Base-by-base conservation (phyloP, 2,888 invertebrate genomes). In the Phalangium opilio region DNA sequence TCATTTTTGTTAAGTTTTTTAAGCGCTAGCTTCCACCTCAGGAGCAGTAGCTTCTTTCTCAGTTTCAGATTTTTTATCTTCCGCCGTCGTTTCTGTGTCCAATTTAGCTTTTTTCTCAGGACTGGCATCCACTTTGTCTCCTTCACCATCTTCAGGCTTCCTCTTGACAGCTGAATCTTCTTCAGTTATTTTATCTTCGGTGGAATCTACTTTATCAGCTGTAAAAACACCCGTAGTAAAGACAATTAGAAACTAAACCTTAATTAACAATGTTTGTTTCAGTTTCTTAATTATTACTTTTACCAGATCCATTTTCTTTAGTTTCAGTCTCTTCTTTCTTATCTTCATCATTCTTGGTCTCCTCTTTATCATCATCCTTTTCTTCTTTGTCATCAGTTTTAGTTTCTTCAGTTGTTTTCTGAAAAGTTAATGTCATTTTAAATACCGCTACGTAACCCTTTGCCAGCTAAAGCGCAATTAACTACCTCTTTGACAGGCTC, bases 351-450 rank as follows among this genome's bases (percentile, higher is more conserved):
- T 27, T 20, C 14, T 41, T 14, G 18, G 21, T 41, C 15, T 50
- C 52, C 45, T 49, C 57, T 53, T 45, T 52, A 72, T 39, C 14
- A 19, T 39, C 14, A 7, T 27, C 27, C 8, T 27, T 27, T 27
- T 27, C 27, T 8, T 27, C 27, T 27, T 27, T 27, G 4, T 27
- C 27, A 7, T 27, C 27, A 7, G 27, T 4, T 27, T 27, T 27
- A 27, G 42, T 27, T 42, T 42, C 39, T 15, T 39, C 39, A 3
- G 39, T 15, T 15, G 17, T 15, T 15, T 39, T 39, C n/a, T 27
- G 27, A 27, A 27, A 27, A 27, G 4, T 27, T 27, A 27, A 27
- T 4, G 8, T 7, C 27, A 7, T 27, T 27, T n/a, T n/a, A n/a
- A n/a, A n/a, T n/a, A n/a, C n/a, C n/a, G n/a, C n/a, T n/a, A n/a